Conservation (phyloP, 2,797 vertebrate species). For the Gallinago solitaria region DNA sequence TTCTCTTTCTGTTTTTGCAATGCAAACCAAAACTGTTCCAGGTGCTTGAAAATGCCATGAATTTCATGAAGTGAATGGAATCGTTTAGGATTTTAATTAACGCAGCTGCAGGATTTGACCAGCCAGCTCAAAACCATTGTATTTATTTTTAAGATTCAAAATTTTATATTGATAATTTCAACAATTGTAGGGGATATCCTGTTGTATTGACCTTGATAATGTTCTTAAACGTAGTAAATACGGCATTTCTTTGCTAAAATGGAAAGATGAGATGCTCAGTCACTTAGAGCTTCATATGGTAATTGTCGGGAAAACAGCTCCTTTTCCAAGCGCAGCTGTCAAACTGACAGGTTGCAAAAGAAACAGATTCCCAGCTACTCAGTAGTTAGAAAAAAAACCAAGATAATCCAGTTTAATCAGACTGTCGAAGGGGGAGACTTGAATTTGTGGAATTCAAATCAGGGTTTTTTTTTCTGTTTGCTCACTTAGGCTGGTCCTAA, state of each 20-base stretch:
- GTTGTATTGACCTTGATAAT: not conserved
- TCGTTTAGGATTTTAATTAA: not conserved
- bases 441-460: not conserved
- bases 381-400: constrained; percentile 38
- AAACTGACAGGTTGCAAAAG: constrained; percentile 39
- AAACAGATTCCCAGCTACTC: constrained; percentile 34
- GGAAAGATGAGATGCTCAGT: constrained; percentile 19
- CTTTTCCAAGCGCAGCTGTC: constrained; percentile 47
- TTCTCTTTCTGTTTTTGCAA: not conserved
- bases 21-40: not conserved
- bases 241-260: constrained; percentile 6
- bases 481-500: not conserved
- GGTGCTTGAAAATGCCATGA: not conserved
- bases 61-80: not conserved
- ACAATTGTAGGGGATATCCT: not conserved
- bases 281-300: constrained; percentile 27
- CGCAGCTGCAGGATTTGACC: not conserved
- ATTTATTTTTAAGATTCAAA: not conserved
- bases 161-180: not conserved
- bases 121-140: not conserved
- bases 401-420: constrained; percentile 37
- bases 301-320: constrained; percentile 40
- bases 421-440: not conserved
- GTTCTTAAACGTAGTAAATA: constrained; percentile 21
- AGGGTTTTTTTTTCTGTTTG: not conserved